Percentiles rank a stretch among this genome's conserved stretches.
phyloP scores from a whole-genome alignment of 2,113 vertebrate genomes.

The Capra hircus region DNA sequence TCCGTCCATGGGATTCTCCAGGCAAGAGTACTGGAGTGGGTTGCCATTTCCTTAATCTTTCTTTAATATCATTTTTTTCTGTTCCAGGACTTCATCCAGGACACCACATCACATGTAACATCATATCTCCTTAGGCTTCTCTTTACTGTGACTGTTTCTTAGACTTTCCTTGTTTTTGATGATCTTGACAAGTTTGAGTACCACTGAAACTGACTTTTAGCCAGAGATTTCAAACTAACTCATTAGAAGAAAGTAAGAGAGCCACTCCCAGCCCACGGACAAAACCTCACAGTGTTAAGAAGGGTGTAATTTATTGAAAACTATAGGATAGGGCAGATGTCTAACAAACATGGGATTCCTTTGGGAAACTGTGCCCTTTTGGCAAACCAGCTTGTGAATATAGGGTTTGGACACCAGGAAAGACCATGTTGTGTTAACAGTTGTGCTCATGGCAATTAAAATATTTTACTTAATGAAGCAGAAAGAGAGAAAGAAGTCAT shows the following conservation, averaged over 20 bases:
- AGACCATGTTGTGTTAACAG: not conserved
- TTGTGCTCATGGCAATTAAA: not conserved
- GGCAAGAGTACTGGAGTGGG: too few species aligned
- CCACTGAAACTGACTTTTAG: not conserved
- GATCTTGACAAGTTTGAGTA: not conserved
- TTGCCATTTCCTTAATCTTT: not conserved
- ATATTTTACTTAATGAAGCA: not conserved
- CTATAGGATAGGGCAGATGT: not conserved
- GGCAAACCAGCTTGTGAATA: not conserved
- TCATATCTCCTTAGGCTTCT: not conserved
- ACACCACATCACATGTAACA: not conserved
- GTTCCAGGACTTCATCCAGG: not conserved
- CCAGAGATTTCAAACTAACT: not conserved
- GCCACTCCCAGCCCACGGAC: not conserved
- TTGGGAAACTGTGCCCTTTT: not conserved
- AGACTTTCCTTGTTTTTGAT: conserved; percentile 4
- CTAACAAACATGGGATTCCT: not conserved
- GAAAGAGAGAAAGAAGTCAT: not conserved
- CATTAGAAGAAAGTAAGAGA: not conserved
- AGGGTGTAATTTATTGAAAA: not conserved
- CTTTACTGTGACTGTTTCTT: not conserved
- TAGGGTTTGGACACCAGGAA: not conserved
- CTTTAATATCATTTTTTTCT: not conserved
- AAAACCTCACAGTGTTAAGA: not conserved
- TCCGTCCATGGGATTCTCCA: too few species aligned